Conservation (phyloP, 2,797 vertebrate species). For the Propithecus deckenii region DNA sequence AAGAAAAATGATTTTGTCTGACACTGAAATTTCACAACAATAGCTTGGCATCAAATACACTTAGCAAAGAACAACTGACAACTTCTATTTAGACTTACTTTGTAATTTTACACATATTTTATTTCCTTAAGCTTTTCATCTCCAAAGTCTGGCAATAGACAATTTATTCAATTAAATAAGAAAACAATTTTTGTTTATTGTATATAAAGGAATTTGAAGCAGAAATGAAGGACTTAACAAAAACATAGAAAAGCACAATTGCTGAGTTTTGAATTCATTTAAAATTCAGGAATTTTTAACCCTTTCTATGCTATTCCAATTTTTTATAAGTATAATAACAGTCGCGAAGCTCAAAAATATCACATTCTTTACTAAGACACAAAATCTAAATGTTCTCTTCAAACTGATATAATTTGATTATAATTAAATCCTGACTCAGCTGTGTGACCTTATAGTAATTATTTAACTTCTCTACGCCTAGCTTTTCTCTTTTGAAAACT, state of each 20-base stretch:
- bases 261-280: background rate
- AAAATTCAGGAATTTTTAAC: background rate
- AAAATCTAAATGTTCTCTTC: background rate
- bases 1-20: background rate
- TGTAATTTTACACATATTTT: background rate
- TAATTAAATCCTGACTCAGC: background rate
- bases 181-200: background rate
- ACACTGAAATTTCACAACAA: background rate
- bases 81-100: background rate
- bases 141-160: background rate
- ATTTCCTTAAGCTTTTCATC: background rate
- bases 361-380: background rate
- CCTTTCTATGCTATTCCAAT: background rate
- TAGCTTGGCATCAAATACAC: background rate
- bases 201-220: background rate
- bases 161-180: background rate
- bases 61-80: background rate
- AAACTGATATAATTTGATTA: background rate
- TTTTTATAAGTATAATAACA: background rate
- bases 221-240: constrained; percentile 26
- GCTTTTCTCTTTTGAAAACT: constrained; percentile 16
- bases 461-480: background rate
- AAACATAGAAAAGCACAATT: background rate
- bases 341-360: background rate
- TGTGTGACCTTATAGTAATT: background rate